Base-by-base conservation (phyloP, 1,140 invertebrate species). In the Heliconius himera region DNA sequence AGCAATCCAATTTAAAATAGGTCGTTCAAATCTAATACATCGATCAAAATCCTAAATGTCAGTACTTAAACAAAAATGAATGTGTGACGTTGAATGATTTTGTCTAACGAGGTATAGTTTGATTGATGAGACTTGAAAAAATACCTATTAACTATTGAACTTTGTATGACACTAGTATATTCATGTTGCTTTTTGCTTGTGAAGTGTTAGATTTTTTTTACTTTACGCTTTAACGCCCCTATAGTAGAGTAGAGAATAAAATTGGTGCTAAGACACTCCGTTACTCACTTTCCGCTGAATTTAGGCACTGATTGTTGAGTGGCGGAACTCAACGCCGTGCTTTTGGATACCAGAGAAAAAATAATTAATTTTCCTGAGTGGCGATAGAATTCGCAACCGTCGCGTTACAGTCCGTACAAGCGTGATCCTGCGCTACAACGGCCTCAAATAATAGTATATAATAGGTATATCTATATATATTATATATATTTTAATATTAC, bases 21-120 rank as follows among this genome's bases (percentile, higher is more conserved):
- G 70, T 72, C 70, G 70, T 20, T n/a, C 26, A 33, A 18, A 20
- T 56, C 54, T 56, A 56, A 70, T 22, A 22, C 73, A 73, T 77
- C 70, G 26, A 77, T 77, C 76, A 77, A 70, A 77, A 41, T 38
- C 49, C 76, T 72, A 77, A 77, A 77, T 51, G 46, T 71, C 41
- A 77, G 70, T 54, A 56, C 29, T 54, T 71, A 77, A 73, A 56
- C 29, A 26, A 29, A 56, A 76, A 38, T 60, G 51, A 51, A 54
- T 56, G 51, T 29, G 51, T 49, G 71, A 79, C 73, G 49, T 79
- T 79, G 73, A 79, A 74, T 74, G 77, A 79, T 79, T 79, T 73
- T 36, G 77, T 72, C 73, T 79, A 79, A 79, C 77, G 77, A 79
- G 77, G 56, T 29, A 78, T 49, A 18, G 54, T 2, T 46, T 79